These are phyloP conservation scores for Thermophis baileyi DNA, from an alignment of 2,113 vertebrate genomes.

Conservation along the genomic window DNA sequence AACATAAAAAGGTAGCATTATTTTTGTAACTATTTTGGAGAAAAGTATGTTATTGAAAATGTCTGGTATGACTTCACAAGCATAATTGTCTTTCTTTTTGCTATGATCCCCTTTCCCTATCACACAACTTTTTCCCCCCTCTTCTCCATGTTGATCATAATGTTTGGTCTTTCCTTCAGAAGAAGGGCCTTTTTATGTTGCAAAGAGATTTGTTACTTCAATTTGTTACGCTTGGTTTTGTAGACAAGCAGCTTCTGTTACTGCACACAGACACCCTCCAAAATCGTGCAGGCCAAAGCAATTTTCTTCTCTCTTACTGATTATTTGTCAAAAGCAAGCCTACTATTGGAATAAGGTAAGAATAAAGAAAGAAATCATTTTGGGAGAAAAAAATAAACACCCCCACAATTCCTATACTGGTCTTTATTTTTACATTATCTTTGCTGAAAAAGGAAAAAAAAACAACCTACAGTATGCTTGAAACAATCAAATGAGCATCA, in stretches of 20 bases:
- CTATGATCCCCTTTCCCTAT: too few species aligned
- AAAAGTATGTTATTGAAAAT: not conserved
- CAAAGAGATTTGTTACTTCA: not conserved
- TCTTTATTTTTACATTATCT: slow-evolving; percentile 21
- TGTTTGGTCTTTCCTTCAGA: not conserved
- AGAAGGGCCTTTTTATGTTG: not conserved
- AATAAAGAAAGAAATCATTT: not conserved
- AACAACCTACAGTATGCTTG: not conserved
- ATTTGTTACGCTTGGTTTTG: not conserved
- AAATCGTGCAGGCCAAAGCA: not conserved
- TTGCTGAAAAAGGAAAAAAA: slow-evolving; percentile 28
- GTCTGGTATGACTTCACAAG: not conserved
- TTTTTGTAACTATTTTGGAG: not conserved
- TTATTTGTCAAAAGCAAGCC: not conserved
- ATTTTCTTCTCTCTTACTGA: not conserved
- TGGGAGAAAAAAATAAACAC: not conserved
- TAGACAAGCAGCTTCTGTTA: not conserved
- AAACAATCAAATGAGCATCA: slow-evolving; percentile 28
- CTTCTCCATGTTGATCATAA: not conserved
- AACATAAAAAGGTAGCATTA: not conserved
- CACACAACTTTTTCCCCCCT: too few species aligned
- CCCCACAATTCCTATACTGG: slow-evolving; percentile 18
- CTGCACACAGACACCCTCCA: not conserved
- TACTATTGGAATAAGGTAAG: not conserved
- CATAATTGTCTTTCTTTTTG: not conserved